phyloP scores from a whole-genome alignment of 2,113 vertebrate species.

The Microcebus jonahi region DNA sequence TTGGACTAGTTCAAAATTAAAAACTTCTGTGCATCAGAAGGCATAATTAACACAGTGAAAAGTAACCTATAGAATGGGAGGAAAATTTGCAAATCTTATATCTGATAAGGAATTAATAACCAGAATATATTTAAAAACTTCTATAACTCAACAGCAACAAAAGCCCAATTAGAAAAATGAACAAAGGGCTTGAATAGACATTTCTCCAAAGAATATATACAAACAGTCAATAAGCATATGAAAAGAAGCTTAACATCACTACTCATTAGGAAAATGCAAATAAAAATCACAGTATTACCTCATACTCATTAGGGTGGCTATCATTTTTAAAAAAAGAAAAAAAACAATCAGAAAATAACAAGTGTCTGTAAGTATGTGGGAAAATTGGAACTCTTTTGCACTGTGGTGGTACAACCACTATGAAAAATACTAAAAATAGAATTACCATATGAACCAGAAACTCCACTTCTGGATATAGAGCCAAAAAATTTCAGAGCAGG shows the following conservation, averaged over 20 bases:
- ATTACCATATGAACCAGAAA: background rate
- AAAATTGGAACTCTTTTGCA: background rate
- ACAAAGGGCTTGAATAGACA: background rate
- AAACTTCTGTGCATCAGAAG: background rate
- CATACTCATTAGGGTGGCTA: background rate
- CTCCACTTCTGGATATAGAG: background rate
- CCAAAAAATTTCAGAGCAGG: background rate
- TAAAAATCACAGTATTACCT: background rate
- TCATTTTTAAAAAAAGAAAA: background rate
- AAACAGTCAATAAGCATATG: background rate
- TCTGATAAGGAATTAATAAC: background rate
- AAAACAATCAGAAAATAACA: background rate
- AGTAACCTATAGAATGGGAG: background rate
- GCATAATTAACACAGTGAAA: background rate
- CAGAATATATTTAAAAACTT: background rate
- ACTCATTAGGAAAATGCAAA: background rate
- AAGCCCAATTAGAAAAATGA: background rate
- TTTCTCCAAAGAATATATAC: background rate
- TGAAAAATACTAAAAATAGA: background rate
- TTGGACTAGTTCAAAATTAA: background rate
- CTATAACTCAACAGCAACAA: background rate
- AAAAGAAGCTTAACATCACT: background rate
- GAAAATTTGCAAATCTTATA: background rate
- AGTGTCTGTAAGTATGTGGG: background rate
- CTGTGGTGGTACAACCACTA: background rate